phyloP scores from a whole-genome alignment of 2,113 vertebrate genomes.

The Zeus faber region DNA sequence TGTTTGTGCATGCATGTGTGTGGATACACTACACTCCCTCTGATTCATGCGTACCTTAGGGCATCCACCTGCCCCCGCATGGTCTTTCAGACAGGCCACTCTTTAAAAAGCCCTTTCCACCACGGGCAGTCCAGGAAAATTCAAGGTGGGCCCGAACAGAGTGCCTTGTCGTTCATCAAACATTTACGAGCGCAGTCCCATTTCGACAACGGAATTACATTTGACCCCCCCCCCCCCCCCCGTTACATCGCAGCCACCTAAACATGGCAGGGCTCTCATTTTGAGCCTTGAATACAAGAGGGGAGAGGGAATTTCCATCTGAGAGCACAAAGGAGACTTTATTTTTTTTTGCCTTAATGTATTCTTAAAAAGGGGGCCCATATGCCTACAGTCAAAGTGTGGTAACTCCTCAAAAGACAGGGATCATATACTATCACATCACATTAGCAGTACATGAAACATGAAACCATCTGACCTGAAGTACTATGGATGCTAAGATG shows the following conservation, averaged over 20 bases:
- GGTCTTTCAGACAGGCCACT: conserved; percentile 20
- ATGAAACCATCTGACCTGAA: no score
- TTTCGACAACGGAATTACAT: conserved; percentile 56
- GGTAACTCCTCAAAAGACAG: no score
- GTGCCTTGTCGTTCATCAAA: conserved; percentile 54
- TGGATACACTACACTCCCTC: conserved; percentile 21
- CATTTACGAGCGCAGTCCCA: conserved; percentile 50
- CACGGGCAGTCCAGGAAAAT: conserved; percentile 21
- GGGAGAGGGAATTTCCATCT: no score
- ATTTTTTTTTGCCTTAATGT: no score
- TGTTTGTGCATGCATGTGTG: conserved; percentile 21
- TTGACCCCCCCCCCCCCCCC: conserved; percentile 56
- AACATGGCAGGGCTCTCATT: conserved; percentile 35
- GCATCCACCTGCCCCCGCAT: conserved; percentile 46
- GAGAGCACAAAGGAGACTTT: conserved; percentile 10
- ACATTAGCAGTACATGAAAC: no score
- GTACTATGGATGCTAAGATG: no score
- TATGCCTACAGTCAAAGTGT: no score
- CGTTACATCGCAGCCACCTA: conserved; percentile 41
- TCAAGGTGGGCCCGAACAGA: conserved; percentile 28
- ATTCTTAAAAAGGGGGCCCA: no score
- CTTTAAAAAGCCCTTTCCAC: conserved; percentile 46
- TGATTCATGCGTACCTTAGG: conserved; percentile 30
- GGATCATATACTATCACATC: no score
- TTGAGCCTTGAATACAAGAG: conserved; percentile 47